Evolutionary conservation across 2,888 invertebrate species (phyloP), one percentile per base, ranked within the genome.

Genomic region (Apotomis capreana): DNA sequence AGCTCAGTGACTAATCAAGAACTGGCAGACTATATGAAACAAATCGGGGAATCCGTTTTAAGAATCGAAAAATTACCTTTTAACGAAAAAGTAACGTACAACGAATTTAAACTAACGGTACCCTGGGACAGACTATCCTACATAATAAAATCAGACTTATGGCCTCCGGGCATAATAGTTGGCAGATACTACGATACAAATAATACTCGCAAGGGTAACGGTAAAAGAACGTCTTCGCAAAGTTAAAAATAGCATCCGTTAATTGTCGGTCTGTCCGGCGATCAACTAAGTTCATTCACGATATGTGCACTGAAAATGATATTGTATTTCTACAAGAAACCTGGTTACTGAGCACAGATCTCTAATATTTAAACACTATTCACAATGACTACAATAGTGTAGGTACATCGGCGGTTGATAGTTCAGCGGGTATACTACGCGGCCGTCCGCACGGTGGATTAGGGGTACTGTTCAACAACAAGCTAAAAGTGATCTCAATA

Each of bases 181-280:
- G 61, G 61, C 26, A 61, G 61, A 61, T 61, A 61, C 61, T 61
- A 49, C 40, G 4, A 4, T 40, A 4, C 40, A 26, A 26, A 61
- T 49, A 61, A 61, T 49, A 61, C 61, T 49, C 61, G 49, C 44
- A 61, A 61, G 61, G 15, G 61, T 61, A 26, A 49, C 46, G n/a
- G 9, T n/a, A 36, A 10, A 13, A 13, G 3, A 6, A 13, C 5
- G 44, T 46, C 3, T 13, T 44, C 44, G 13, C 3, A 6, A 60
- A 44, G 8, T 44, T 60, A 12, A 60, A 60, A 49, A 68, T 54
- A n/a, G 44, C 6, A 57, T 13, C 64, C 3, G 36, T 10, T 46
- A 46, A 54, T 55, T 55, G 55, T 55, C 15, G 55, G 26, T 55
- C 55, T 3, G 55, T 55, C 8, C 55, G 55, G 15, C 55, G 55